Percentiles rank a stretch among this genome's conserved stretches.
Conservation (phyloP, 2,113 vertebrate species). For the Nettapus auritus region DNA sequence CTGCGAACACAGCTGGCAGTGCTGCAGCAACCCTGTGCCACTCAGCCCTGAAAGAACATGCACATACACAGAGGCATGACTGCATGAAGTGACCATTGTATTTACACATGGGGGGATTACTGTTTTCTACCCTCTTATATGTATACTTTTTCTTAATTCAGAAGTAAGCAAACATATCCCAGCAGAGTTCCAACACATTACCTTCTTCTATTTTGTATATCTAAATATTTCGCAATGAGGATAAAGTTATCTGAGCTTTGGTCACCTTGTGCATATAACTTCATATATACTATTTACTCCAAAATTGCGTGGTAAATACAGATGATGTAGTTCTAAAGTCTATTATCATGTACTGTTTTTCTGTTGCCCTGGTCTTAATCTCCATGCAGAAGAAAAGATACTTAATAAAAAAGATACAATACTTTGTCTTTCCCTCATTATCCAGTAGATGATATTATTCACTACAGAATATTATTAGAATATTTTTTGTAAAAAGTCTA, state of each 20-base stretch:
- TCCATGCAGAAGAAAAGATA: not conserved
- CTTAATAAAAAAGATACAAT: not conserved
- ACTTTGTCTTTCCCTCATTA: not conserved
- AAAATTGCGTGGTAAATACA: not conserved
- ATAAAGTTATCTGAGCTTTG: not conserved
- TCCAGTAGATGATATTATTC: not conserved
- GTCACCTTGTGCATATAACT: not conserved
- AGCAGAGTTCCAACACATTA: not conserved
- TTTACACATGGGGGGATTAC: not conserved
- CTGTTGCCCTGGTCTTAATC: not conserved
- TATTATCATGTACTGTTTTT: not conserved
- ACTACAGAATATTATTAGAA: not conserved
- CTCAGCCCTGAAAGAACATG: not conserved
- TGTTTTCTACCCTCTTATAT: not conserved
- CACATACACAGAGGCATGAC: not conserved
- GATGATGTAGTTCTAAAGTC: not conserved
- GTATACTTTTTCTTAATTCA: not conserved
- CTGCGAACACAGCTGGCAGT: not conserved
- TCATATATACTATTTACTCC: not conserved
- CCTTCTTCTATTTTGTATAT: not conserved
- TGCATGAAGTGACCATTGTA: not conserved
- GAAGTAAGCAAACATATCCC: not conserved
- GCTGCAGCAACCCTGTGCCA: not conserved
- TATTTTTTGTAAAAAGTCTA: not conserved
- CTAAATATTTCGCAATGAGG: not conserved